These are phyloP conservation scores for Cossypha caffra DNA, from an alignment of 2,797 vertebrate genomes.

Conservation along the genomic window DNA sequence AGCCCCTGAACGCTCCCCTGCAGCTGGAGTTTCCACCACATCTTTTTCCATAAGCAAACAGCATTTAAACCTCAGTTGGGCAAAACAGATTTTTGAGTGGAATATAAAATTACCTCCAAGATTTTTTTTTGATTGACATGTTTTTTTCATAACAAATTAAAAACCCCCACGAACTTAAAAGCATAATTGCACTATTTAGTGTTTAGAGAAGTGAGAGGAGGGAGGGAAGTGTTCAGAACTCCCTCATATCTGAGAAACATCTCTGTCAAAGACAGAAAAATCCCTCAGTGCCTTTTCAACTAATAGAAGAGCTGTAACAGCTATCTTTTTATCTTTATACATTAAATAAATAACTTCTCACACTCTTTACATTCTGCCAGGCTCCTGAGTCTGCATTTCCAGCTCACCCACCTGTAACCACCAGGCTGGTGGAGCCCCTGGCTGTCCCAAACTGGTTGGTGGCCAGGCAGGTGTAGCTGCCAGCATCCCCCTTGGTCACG, in stretches of 20 bases:
- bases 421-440: constrained; percentile 83
- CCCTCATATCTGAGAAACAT: neutral
- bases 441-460: constrained; percentile 92
- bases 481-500: constrained; percentile 86
- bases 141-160: neutral
- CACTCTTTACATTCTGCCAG: neutral
- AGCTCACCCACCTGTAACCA: constrained; percentile 85
- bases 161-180: neutral
- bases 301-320: neutral
- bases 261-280: neutral
- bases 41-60: neutral
- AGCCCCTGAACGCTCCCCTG: neutral
- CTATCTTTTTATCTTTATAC: neutral
- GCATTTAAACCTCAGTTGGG: neutral
- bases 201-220: neutral
- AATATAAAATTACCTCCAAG: neutral
- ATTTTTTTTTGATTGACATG: neutral
- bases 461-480: constrained; percentile 88
- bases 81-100: neutral
- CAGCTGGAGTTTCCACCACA: neutral
- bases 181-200: neutral
- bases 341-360: neutral
- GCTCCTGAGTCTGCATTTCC: neutral
- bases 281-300: neutral
- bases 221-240: neutral